Evolutionary conservation across 2,888 invertebrate species (phyloP).

Genomic region (Deroplatys truncata): DNA sequence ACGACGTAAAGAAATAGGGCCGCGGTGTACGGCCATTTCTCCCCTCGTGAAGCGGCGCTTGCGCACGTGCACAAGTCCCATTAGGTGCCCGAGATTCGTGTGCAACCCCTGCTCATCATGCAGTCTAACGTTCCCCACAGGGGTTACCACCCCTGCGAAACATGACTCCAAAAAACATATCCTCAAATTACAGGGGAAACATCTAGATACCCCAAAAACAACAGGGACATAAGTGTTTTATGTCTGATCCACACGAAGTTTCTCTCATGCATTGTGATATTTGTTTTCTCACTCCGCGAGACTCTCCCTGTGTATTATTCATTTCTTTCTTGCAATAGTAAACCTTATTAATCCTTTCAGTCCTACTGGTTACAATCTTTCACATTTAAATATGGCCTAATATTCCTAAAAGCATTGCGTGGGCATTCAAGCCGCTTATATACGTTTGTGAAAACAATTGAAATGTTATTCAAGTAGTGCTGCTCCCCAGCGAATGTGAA

Average conservation of each 20-base stretch:
- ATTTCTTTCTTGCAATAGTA: no score
- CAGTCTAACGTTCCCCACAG: neutral
- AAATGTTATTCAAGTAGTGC: no score
- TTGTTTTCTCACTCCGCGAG: no score
- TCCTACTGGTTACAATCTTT: no score
- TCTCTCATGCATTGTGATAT: neutral
- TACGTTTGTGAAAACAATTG: no score
- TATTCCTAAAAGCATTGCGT: no score
- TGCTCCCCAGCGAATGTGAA: no score
- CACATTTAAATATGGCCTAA: no score
- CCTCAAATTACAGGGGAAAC: neutral
- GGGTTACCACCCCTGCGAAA: neutral
- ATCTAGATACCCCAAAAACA: neutral
- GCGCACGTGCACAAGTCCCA: neutral
- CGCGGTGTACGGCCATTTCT: neutral
- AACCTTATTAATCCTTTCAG: no score
- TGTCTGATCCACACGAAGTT: neutral
- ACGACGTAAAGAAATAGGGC: neutral
- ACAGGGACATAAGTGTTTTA: neutral
- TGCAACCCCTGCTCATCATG: slow-evolving; percentile 6
- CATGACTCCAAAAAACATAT: neutral
- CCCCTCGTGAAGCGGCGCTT: neutral
- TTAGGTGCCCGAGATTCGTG: neutral
- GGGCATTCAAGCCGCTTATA: no score
- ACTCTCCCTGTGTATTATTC: no score